These are phyloP conservation scores for Drosophila busckii DNA, from an alignment of 1,140 invertebrate species.

Conservation along the genomic window DNA sequence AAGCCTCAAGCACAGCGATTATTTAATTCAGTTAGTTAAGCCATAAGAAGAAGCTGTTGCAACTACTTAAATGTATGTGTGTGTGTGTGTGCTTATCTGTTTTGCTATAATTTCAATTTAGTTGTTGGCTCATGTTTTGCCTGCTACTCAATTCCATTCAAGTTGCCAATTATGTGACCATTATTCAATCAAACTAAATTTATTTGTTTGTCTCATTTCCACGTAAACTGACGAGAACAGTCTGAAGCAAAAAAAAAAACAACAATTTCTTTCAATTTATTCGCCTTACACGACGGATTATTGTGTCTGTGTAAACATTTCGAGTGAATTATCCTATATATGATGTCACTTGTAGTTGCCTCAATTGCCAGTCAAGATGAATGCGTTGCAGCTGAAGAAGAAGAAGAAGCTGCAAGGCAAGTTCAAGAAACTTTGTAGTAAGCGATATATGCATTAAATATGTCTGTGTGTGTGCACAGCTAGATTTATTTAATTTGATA, in stretches of 20 bases:
- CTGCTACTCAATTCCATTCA: slow-evolving; percentile 79
- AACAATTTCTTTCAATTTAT: slow-evolving; percentile 61
- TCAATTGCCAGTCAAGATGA: slow-evolving; percentile 52
- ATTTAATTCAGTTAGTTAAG: slow-evolving; percentile 75
- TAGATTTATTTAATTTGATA: slow-evolving; percentile 20
- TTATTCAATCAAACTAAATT: slow-evolving; percentile 79
- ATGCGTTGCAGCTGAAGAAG: slow-evolving; percentile 11
- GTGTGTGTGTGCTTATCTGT: slow-evolving; percentile 15
- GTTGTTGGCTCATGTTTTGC: slow-evolving; percentile 56
- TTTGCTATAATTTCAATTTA: slow-evolving; percentile 55
- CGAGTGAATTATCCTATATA: slow-evolving; percentile 58
- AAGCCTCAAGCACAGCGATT: slow-evolving; percentile 48
- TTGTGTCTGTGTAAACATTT: slow-evolving; percentile 64
- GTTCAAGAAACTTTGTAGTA: slow-evolving; percentile 64
- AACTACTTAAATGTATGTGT: no score
- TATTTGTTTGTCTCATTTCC: slow-evolving; percentile 78
- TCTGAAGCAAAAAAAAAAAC: slow-evolving; percentile 13
- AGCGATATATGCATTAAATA: no score
- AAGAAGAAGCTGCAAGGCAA: slow-evolving; percentile 14
- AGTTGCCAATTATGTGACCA: slow-evolving; percentile 78
- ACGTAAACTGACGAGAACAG: slow-evolving; percentile 51
- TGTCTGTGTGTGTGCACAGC: background rate
- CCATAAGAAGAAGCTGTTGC: slow-evolving; percentile 7
- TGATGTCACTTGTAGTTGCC: slow-evolving; percentile 63
- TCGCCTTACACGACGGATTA: slow-evolving; percentile 67